phyloP scores from a whole-genome alignment of 1,140 invertebrate species.

The Brachionus sp. region DNA sequence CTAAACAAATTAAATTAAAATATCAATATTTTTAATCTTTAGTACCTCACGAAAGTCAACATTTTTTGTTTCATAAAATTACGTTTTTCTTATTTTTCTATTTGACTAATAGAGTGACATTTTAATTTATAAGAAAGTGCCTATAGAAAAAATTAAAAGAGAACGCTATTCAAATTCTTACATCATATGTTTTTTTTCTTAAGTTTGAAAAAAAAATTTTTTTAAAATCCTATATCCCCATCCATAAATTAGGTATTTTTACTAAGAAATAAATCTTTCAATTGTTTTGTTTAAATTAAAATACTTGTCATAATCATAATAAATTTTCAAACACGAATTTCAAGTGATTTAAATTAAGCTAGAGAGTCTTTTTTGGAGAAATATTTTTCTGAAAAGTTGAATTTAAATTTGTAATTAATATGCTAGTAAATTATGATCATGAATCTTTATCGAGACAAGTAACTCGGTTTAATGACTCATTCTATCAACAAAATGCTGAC shows the following conservation, averaged over 20 bases:
- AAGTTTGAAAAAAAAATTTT: not conserved
- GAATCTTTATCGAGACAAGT: not conserved
- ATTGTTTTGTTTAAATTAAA: not conserved
- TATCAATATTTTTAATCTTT: not conserved
- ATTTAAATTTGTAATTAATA: not conserved
- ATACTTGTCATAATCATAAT: not conserved
- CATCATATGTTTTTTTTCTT: constrained; percentile 13
- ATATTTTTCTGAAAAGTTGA: not conserved
- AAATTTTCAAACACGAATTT: constrained; percentile 18
- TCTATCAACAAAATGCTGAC: not conserved
- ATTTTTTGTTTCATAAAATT: constrained; percentile 21
- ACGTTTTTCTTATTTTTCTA: not conserved
- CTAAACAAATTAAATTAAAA: not conserved
- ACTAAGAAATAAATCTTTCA: not conserved
- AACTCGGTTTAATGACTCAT: not conserved
- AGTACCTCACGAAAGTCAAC: not conserved
- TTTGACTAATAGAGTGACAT: not conserved
- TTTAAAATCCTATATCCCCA: not conserved
- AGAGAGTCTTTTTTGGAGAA: constrained; percentile 17
- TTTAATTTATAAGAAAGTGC: not conserved
- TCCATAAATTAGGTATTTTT: not conserved
- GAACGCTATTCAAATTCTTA: not conserved
- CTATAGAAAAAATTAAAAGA: not conserved
- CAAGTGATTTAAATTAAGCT: not conserved
- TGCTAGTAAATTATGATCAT: not conserved